Percentiles rank a stretch among this genome's conserved stretches.
Evolutionary conservation across 2,888 invertebrate genomes (phyloP).

Genomic region (Pyrrhia umbra): DNA sequence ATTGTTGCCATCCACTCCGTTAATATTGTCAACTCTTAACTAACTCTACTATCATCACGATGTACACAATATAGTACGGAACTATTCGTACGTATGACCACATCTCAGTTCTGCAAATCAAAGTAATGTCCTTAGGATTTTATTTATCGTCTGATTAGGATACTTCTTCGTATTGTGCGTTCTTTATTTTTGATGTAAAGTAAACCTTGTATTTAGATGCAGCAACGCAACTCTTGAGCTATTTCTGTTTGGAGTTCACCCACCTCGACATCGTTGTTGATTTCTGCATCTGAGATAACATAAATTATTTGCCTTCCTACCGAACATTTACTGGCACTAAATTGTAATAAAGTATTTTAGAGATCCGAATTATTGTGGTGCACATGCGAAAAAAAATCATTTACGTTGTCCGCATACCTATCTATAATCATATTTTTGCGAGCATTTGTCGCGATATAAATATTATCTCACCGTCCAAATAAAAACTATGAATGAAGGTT

Average conservation of each 20-base stretch:
- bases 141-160: not conserved
- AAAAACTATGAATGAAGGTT: too few relatives aligned
- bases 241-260: slow-evolving; percentile 85
- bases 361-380: slow-evolving; percentile 5
- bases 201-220: slow-evolving; percentile 71
- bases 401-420: slow-evolving; percentile 32
- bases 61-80: slow-evolving; percentile 4
- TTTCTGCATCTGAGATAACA: slow-evolving; percentile 74
- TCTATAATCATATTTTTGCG: too few relatives aligned
- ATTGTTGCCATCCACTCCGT: slow-evolving; percentile 83
- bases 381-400: slow-evolving; percentile 19
- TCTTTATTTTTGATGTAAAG: slow-evolving; percentile 54
- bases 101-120: slow-evolving; percentile 9
- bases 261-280: slow-evolving; percentile 77
- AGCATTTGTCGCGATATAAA: too few relatives aligned
- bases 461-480: too few relatives aligned
- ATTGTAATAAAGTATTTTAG: slow-evolving; percentile 22
- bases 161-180: slow-evolving; percentile 4
- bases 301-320: slow-evolving; percentile 47
- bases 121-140: not conserved
- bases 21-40: slow-evolving; percentile 59
- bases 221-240: slow-evolving; percentile 76
- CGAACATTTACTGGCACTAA: slow-evolving; percentile 33
- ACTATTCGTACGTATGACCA: slow-evolving; percentile 20
- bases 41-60: slow-evolving; percentile 28